Conservation (phyloP, 2,888 invertebrate species). For the Cephus pulcher region DNA sequence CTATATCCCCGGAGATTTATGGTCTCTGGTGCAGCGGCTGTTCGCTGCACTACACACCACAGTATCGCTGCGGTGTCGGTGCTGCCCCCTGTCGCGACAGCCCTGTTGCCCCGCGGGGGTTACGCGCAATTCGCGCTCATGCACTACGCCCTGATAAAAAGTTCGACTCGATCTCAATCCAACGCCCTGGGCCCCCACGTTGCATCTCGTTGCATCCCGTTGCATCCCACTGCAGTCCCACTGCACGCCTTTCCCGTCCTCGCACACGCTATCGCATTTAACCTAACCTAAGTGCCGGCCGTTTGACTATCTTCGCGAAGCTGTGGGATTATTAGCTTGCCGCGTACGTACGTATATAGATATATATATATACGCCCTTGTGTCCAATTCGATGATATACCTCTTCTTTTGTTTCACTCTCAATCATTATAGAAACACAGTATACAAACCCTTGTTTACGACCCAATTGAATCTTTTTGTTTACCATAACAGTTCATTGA, state of each 20-base stretch:
- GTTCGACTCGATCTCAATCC: constrained; percentile 63
- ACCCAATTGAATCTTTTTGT: background rate
- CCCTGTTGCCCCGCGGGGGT: constrained; percentile 64
- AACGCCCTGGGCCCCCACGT: constrained; percentile 26
- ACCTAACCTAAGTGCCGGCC: background rate
- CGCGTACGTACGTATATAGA: background rate
- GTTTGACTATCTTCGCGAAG: background rate
- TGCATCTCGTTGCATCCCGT: background rate
- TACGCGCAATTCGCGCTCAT: constrained; percentile 65
- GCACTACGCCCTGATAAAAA: constrained; percentile 58
- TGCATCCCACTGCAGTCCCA: background rate
- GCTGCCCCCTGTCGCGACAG: constrained; percentile 10
- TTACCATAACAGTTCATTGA: background rate
- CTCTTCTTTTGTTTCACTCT: background rate
- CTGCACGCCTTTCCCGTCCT: background rate
- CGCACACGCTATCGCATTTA: background rate
- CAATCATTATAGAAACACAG: background rate
- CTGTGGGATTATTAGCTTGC: background rate
- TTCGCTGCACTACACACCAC: constrained; percentile 56
- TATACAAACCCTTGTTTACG: background rate
- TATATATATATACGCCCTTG: background rate
- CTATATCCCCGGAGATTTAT: constrained; percentile 66
- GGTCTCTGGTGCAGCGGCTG: constrained; percentile 63
- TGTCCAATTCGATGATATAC: background rate
- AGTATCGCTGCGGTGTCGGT: constrained; percentile 44